Evolutionary conservation across 1,140 invertebrate species (phyloP).

Genomic region (Calosoma granatense): DNA sequence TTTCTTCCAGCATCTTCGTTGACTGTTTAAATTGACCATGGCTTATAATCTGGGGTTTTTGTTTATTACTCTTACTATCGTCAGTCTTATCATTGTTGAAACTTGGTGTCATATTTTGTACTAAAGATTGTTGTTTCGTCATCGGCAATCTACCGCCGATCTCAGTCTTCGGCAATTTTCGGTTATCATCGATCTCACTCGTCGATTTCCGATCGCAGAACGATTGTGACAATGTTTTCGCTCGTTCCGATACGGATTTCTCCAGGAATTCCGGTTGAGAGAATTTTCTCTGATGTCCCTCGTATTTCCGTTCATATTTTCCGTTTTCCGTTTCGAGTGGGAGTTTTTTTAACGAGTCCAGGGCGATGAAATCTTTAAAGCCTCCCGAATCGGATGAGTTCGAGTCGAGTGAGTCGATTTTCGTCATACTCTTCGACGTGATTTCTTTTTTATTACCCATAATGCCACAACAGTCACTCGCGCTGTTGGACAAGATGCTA

Average conservation of each 20-base stretch:
- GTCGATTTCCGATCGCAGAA: conserved; percentile 7
- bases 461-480: conserved; percentile 30
- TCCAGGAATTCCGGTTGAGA: conserved; percentile 29
- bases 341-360: conserved; percentile 21
- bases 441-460: conserved; percentile 30
- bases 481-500: conserved; percentile 31
- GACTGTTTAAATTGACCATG: conserved; percentile 31
- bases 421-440: conserved; percentile 25
- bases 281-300: conserved; percentile 24
- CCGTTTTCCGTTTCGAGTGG: background rate
- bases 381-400: conserved; percentile 34
- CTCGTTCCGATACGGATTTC: conserved; percentile 19
- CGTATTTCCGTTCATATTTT: background rate
- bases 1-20: conserved; percentile 32
- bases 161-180: conserved; percentile 15
- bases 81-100: conserved; percentile 20
- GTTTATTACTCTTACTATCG: conserved; percentile 16
- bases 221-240: conserved; percentile 9
- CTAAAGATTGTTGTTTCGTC: conserved; percentile 21
- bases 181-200: background rate
- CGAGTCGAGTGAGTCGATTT: conserved; percentile 32
- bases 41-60: conserved; percentile 23
- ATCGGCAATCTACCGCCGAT: conserved; percentile 12
- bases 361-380: conserved; percentile 32
- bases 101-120: conserved; percentile 15